These are phyloP conservation scores for Agrilus planipennis DNA, from an alignment of 1,140 invertebrate genomes.

Conservation along the genomic window DNA sequence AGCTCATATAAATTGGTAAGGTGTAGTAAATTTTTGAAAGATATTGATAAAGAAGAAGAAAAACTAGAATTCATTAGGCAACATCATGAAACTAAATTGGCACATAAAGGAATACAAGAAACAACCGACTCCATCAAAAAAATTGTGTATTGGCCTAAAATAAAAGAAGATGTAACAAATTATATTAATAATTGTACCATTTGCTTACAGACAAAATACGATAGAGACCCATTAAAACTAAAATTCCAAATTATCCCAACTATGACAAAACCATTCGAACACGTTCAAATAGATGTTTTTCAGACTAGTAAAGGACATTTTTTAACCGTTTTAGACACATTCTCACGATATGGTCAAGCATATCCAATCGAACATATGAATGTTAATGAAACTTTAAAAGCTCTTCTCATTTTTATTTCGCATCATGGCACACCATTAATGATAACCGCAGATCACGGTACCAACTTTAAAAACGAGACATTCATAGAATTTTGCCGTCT, in stretches of 20 bases:
- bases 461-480: too few species aligned
- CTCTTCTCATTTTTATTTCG: too few species aligned
- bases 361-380: constrained; percentile 17
- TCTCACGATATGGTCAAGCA: constrained; percentile 25
- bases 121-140: constrained; percentile 24
- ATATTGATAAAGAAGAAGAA: constrained; percentile 20
- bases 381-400: too few species aligned
- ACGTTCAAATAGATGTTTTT: constrained; percentile 23
- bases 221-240: constrained; percentile 14
- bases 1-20: constrained; percentile 18
- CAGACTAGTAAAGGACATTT: constrained; percentile 16
- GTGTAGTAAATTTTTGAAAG: constrained; percentile 17
- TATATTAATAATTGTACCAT: constrained; percentile 10
- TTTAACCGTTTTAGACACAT: constrained; percentile 24
- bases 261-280: constrained; percentile 21
- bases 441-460: too few species aligned
- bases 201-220: constrained; percentile 14
- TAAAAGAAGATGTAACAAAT: constrained; percentile 14
- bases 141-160: constrained; percentile 28
- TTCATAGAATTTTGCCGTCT: too few species aligned
- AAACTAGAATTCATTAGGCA: constrained; percentile 22
- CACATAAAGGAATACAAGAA: constrained; percentile 28
- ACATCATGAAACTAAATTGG: constrained; percentile 20
- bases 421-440: too few species aligned
- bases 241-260: constrained; percentile 13